A percentile compares a stretch with the other conserved stretches of the same genome.
Evolutionary conservation across 2,113 vertebrate genomes (phyloP).

Genomic region (Ginglymostoma cirratum): DNA sequence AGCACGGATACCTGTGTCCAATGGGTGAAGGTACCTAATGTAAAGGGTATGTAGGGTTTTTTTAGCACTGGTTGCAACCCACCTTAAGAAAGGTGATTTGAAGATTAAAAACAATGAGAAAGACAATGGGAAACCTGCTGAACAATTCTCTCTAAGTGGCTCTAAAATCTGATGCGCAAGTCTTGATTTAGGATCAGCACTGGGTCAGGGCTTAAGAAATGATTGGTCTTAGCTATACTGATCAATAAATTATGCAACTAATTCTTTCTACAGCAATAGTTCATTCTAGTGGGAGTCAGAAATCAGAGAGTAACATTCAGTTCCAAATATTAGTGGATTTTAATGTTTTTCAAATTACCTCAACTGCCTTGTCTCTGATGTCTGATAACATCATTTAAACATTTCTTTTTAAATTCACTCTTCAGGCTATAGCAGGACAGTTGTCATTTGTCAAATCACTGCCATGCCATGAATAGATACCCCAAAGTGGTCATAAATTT

Average conservation of each 20-base stretch:
- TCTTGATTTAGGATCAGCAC: neutral
- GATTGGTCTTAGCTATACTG: neutral
- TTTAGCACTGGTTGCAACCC: too few species aligned
- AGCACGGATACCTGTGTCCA: neutral
- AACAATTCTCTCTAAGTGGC: neutral
- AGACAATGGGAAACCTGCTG: neutral
- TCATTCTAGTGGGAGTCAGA: neutral
- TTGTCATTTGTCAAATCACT: conserved; percentile 16
- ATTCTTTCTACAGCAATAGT: neutral
- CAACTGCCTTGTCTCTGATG: neutral
- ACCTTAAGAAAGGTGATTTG: neutral
- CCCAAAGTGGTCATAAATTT: neutral
- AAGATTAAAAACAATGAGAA: neutral
- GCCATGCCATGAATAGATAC: neutral
- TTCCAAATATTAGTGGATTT: neutral
- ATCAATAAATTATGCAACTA: neutral
- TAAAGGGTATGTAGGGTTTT: neutral
- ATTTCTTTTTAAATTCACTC: neutral
- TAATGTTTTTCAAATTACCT: neutral
- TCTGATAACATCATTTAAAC: neutral
- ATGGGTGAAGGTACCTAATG: neutral
- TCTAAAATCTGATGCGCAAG: neutral
- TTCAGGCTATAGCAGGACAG: neutral
- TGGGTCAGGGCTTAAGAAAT: neutral
- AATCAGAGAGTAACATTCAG: neutral